These are phyloP conservation scores for Pherbina coryleti DNA, from an alignment of 2,888 invertebrate species.

Conservation along the genomic window DNA sequence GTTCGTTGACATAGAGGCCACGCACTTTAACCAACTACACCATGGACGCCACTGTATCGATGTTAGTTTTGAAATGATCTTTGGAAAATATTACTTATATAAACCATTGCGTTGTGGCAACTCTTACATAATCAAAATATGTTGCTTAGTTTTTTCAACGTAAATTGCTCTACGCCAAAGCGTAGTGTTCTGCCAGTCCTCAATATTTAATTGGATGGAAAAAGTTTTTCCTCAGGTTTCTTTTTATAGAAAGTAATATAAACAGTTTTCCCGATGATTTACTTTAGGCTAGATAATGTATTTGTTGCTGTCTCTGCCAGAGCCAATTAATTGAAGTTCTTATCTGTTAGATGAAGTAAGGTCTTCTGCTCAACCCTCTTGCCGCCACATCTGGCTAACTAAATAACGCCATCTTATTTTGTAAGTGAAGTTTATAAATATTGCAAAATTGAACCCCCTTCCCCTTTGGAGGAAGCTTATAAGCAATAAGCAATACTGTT, in stretches of 20 bases:
- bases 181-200: background rate
- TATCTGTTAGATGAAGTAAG: background rate
- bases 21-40: no score
- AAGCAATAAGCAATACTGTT: no score
- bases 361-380: background rate
- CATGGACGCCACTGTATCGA: background rate
- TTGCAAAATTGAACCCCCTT: no score
- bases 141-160: background rate
- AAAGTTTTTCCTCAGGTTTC: constrained; percentile 12
- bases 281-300: constrained; percentile 7
- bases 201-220: constrained; percentile 33
- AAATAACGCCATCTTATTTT: background rate
- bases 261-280: constrained; percentile 22
- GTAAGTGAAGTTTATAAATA: no score
- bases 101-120: constrained; percentile 6
- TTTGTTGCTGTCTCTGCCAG: constrained; percentile 10
- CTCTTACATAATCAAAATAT: background rate
- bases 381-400: background rate
- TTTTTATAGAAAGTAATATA: background rate
- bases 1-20: no score
- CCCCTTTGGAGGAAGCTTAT: no score
- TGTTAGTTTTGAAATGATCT: background rate
- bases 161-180: constrained; percentile 30
- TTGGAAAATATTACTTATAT: background rate
- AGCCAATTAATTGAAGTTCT: constrained; percentile 3